phyloP scores from a whole-genome alignment of 2,888 invertebrate species.

The Ennomos erosarius region DNA sequence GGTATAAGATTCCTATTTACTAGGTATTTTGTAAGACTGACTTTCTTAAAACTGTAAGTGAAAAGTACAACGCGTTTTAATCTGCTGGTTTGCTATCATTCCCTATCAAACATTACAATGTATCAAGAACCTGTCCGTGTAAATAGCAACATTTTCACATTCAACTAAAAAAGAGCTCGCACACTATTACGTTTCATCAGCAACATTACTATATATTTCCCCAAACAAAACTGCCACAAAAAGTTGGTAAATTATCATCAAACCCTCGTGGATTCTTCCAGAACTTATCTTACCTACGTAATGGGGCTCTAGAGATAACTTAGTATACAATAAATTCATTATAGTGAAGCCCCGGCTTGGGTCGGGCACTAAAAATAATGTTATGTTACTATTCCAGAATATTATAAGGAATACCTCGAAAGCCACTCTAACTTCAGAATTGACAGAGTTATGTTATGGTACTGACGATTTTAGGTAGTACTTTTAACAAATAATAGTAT shows the following conservation, averaged over 20 bases:
- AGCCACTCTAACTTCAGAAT: constrained; percentile 15
- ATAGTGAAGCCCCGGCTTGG: constrained; percentile 46
- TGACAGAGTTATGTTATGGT: constrained; percentile 14
- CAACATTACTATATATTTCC: constrained; percentile 4
- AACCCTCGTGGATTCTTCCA: constrained; percentile 29
- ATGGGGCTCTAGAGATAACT: constrained; percentile 52
- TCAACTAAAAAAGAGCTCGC: no score
- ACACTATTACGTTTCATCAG: constrained; percentile 5
- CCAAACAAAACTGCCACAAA: constrained; percentile 13
- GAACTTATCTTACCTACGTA: constrained; percentile 33
- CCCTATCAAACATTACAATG: no score
- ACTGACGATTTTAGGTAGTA: neutral
- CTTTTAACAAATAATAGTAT: neutral
- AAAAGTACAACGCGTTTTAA: no score
- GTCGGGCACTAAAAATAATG: constrained; percentile 28
- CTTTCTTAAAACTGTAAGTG: no score
- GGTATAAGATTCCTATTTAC: no score
- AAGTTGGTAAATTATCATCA: constrained; percentile 40
- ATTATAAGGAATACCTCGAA: constrained; percentile 13
- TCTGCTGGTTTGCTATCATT: no score
- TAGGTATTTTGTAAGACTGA: no score
- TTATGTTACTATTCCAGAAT: constrained; percentile 22
- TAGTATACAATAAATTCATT: constrained; percentile 71
- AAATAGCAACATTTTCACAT: no score
- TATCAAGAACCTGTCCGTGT: no score